These are phyloP conservation scores for Clostera curtula DNA, from an alignment of 2,888 invertebrate species.

Conservation along the genomic window DNA sequence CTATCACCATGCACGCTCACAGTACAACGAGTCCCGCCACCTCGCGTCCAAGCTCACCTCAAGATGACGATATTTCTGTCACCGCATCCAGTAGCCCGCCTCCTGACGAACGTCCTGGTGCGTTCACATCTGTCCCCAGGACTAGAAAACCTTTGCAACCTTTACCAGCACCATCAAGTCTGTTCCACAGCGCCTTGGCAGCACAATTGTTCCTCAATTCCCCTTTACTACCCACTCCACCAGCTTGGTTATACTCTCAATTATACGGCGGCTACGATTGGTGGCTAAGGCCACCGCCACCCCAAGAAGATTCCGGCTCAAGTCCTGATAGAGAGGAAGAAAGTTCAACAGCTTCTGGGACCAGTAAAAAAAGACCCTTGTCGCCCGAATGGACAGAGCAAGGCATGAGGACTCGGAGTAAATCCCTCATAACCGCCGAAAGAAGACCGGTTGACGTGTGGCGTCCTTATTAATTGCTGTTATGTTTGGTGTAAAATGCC, in stretches of 20 bases:
- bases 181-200: conserved; percentile 71
- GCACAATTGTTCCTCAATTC: conserved; percentile 85
- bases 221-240: conserved; percentile 83
- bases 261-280: conserved; percentile 82
- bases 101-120: conserved; percentile 69
- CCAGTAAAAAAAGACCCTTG: conserved; percentile 66
- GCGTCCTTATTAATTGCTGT: conserved; percentile 82
- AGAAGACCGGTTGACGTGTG: conserved; percentile 81
- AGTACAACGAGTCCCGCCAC: conserved; percentile 82
- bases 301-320: conserved; percentile 59
- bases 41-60: conserved; percentile 74
- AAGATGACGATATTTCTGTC: conserved; percentile 78
- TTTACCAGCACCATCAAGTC: conserved; percentile 59
- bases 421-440: conserved; percentile 57
- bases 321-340: conserved; percentile 66
- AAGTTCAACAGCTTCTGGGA: conserved; percentile 49
- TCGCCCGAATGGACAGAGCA: conserved; percentile 70
- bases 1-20: conserved; percentile 75
- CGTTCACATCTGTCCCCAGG: conserved; percentile 70
- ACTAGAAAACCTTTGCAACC: conserved; percentile 62
- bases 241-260: conserved; percentile 86
- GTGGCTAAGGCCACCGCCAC: conserved; percentile 75
- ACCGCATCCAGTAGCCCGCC: conserved; percentile 75
- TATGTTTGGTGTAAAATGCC: conserved; percentile 18
- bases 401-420: conserved; percentile 60